Percentiles rank a stretch among this genome's conserved stretches.
Evolutionary conservation across 2,797 vertebrate species (phyloP).

Genomic region (Notamacropus eugenii): DNA sequence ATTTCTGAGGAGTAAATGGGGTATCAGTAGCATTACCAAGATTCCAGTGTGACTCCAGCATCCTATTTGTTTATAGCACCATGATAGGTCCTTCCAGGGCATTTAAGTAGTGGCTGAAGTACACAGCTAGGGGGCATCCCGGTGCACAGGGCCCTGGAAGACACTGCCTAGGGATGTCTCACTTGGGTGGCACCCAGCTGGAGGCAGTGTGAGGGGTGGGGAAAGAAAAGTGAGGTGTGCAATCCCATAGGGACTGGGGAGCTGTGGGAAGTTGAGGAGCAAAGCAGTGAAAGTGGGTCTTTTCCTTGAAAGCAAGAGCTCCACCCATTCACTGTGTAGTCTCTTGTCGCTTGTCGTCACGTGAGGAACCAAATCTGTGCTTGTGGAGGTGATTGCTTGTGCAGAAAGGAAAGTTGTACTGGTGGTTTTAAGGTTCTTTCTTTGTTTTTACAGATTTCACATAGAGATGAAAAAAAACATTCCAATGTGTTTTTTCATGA

Average conservation of each 20-base stretch:
- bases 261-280: not conserved
- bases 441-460: constrained; percentile 74
- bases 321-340: not conserved
- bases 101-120: too few species aligned
- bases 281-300: not conserved
- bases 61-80: too few species aligned
- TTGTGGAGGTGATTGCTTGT: not conserved
- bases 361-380: not conserved
- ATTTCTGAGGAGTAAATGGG: too few species aligned
- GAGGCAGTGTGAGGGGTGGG: not conserved
- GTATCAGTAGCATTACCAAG: too few species aligned
- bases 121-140: not conserved
- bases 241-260: not conserved
- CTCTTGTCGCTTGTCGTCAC: not conserved
- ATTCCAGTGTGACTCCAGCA: not conserved
- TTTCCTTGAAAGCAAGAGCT: not conserved
- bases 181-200: not conserved
- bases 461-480: constrained; percentile 54
- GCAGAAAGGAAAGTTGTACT: not conserved
- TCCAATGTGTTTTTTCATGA: constrained; percentile 42
- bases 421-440: not conserved
- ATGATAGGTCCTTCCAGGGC: too few species aligned
- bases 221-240: not conserved
- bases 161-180: not conserved
- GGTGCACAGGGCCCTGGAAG: too few species aligned